Percentiles rank a stretch among this genome's conserved stretches.
Evolutionary conservation across 2,113 vertebrate genomes (phyloP).

Genomic region (Boulengeromyrus knoepffleri): DNA sequence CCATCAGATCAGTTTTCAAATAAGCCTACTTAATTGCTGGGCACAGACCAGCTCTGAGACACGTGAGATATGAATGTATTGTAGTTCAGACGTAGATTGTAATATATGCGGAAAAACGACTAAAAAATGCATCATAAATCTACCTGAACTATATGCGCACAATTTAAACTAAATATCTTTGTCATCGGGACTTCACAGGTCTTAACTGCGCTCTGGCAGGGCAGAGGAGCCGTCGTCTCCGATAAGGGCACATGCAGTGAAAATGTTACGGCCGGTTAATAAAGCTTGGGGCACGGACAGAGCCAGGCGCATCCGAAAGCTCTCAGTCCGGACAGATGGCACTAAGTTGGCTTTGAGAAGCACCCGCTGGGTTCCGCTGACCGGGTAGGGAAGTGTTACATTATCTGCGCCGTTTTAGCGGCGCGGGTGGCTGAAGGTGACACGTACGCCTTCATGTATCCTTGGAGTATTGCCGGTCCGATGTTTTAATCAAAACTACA

Average conservation of each 20-base stretch:
- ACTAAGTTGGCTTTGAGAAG: background rate
- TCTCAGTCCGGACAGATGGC: slow-evolving; percentile 15
- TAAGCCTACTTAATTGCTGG: background rate
- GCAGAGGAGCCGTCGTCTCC: background rate
- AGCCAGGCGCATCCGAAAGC: background rate
- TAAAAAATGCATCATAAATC: background rate
- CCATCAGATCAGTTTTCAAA: background rate
- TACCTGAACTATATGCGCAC: background rate
- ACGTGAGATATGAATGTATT: background rate
- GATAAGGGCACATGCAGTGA: slow-evolving; percentile 11
- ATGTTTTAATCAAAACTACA: background rate
- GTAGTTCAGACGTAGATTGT: background rate
- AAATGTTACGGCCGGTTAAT: slow-evolving; percentile 15
- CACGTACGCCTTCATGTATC: background rate
- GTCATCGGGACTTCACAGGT: background rate
- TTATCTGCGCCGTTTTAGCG: slow-evolving; percentile 1
- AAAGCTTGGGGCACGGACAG: background rate
- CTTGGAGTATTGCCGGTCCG: background rate
- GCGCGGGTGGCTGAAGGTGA: slow-evolving; percentile 7
- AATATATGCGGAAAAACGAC: background rate
- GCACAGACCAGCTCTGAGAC: background rate
- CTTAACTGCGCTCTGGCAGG: background rate
- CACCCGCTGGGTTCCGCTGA: slow-evolving; percentile 15
- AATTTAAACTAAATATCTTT: background rate
- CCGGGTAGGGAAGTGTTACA: slow-evolving; percentile 12